phyloP scores from a whole-genome alignment of 2,113 vertebrate species.

The Brachionichthys hirsutus region DNA sequence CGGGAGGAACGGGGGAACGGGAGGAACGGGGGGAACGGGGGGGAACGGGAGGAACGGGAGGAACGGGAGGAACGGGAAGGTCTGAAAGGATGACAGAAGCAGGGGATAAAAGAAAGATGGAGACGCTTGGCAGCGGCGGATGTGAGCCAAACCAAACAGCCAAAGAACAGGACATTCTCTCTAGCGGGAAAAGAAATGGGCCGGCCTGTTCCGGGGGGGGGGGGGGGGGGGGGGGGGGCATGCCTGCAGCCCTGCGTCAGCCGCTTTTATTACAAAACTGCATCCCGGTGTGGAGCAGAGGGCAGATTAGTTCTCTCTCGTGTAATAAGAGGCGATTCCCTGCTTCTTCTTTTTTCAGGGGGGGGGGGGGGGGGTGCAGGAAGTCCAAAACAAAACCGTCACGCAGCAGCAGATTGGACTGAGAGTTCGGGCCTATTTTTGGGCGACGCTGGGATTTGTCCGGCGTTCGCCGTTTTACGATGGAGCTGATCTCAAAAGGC shows the following conservation, averaged over 20 bases:
- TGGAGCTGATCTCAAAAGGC: too few species aligned
- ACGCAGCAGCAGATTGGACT: too few species aligned
- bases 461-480: too few species aligned
- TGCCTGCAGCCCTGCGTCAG: slow-evolving; percentile 51
- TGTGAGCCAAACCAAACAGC: slow-evolving; percentile 74
- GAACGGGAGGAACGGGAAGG: slow-evolving; percentile 39
- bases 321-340: not conserved
- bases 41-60: too few species aligned
- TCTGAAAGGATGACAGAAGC: slow-evolving; percentile 47
- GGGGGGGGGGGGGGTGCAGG: too few species aligned
- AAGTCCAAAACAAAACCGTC: too few species aligned
- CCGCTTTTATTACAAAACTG: slow-evolving; percentile 46
- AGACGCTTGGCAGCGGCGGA: slow-evolving; percentile 56
- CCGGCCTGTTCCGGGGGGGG: slow-evolving; percentile 51
- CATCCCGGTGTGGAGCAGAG: slow-evolving; percentile 18
- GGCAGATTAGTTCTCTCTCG: not conserved
- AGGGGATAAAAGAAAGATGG: slow-evolving; percentile 58
- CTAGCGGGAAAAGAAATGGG: slow-evolving; percentile 56
- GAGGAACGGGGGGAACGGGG: too few species aligned
- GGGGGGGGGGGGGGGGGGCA: slow-evolving; percentile 11
- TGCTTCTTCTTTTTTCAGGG: too few species aligned
- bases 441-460: too few species aligned
- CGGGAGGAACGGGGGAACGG: too few species aligned
- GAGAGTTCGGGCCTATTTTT: too few species aligned
- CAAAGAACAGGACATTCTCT: slow-evolving; percentile 75